phyloP scores from a whole-genome alignment of 2,888 invertebrate species.

The Spisula solida region DNA sequence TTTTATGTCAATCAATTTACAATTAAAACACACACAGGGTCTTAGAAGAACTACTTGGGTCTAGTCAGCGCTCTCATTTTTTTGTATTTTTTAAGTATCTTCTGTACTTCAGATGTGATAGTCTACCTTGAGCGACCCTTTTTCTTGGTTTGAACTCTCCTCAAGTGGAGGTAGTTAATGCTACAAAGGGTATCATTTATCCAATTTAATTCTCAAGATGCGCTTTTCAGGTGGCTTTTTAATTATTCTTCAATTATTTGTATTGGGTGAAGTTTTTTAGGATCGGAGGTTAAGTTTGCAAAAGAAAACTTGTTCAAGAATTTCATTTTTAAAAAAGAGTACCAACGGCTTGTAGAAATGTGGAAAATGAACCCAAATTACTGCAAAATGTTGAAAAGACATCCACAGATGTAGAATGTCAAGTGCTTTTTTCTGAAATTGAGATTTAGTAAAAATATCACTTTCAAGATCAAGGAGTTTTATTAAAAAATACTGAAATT shows the following conservation, averaged over 20 bases:
- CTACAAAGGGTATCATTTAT: constrained; percentile 53
- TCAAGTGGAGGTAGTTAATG: constrained; percentile 38
- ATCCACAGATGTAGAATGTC: neutral
- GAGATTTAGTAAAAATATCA: neutral
- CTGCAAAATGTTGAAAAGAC: neutral
- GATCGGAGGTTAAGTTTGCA: constrained; percentile 10
- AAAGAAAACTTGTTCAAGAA: neutral
- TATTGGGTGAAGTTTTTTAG: neutral
- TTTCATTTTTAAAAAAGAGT: neutral
- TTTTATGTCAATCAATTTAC: constrained; percentile 11
- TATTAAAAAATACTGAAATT: constrained; percentile 15
- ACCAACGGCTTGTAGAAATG: neutral
- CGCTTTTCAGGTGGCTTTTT: constrained; percentile 28
- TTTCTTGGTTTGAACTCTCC: constrained; percentile 10
- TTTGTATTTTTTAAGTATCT: constrained; percentile 7
- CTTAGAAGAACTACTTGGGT: neutral
- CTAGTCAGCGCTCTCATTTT: neutral
- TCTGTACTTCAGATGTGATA: neutral
- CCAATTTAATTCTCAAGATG: constrained; percentile 51
- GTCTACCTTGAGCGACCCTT: neutral
- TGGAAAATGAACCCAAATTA: constrained; percentile 11
- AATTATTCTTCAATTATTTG: constrained; percentile 39
- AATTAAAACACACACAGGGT: neutral
- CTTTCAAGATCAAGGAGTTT: constrained; percentile 12
- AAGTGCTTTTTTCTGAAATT: neutral